These are phyloP conservation scores for Ammodramus savannarum DNA, from an alignment of 2,113 vertebrate genomes.

Conservation along the genomic window DNA sequence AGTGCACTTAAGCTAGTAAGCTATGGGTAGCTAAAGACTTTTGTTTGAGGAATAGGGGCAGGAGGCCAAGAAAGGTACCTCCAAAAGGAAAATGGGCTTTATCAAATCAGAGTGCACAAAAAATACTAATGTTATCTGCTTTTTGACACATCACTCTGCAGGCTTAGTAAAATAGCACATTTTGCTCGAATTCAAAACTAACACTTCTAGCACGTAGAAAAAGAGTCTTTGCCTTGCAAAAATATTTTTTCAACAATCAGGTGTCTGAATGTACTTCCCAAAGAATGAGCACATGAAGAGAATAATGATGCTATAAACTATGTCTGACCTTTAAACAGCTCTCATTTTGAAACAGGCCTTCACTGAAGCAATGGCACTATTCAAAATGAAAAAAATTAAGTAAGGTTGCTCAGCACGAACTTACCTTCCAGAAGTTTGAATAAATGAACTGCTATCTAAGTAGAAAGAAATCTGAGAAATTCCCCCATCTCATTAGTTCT, in stretches of 20 bases:
- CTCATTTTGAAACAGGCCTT: neutral
- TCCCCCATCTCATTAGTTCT: neutral
- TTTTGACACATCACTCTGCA: neutral
- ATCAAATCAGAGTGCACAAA: constrained; percentile 35
- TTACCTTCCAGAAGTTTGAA: neutral
- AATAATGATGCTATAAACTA: constrained; percentile 33
- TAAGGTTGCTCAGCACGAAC: neutral
- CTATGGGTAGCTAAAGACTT: constrained; percentile 50
- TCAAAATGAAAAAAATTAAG: neutral
- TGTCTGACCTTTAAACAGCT: neutral
- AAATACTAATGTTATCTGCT: neutral
- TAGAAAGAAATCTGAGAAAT: neutral
- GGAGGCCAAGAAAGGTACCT: constrained; percentile 35
- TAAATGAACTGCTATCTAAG: neutral
- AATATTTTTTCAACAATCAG: constrained; percentile 60
- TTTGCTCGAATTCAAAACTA: constrained; percentile 55
- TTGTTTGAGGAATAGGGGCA: neutral
- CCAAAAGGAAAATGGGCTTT: constrained; percentile 46
- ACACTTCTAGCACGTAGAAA: neutral
- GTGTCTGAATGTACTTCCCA: constrained; percentile 16
- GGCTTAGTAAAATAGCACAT: neutral
- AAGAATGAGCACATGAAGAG: neutral
- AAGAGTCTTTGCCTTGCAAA: constrained; percentile 46
- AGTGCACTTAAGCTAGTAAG: constrained; percentile 62
- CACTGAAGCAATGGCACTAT: neutral